These are phyloP conservation scores for Macaria notata DNA, from an alignment of 2,888 invertebrate species.

Conservation along the genomic window DNA sequence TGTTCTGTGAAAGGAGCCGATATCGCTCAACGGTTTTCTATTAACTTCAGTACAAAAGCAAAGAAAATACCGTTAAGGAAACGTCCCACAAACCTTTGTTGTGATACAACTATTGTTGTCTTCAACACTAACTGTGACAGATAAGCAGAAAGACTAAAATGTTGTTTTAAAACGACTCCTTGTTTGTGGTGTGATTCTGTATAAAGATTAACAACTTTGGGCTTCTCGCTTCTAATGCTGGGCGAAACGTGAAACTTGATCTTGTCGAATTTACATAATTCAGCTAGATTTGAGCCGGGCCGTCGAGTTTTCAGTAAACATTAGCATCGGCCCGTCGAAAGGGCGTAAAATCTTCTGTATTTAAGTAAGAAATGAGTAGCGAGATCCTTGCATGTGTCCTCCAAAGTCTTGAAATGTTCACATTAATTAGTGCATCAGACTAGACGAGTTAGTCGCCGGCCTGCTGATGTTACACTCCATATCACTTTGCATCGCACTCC, in stretches of 20 bases:
- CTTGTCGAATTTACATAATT: conserved; percentile 16
- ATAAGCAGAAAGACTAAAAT: conserved; percentile 34
- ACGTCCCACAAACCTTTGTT: conserved; percentile 69
- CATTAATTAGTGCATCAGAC: conserved; percentile 72
- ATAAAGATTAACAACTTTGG: conserved; percentile 17
- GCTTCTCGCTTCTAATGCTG: conserved; percentile 9
- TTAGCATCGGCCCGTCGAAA: conserved; percentile 16
- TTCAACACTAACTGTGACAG: conserved; percentile 49
- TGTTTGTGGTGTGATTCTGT: conserved; percentile 24
- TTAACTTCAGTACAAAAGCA: conserved; percentile 63
- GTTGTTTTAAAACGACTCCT: conserved; percentile 28
- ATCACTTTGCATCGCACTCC: conserved; percentile 45
- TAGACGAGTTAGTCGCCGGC: conserved; percentile 64
- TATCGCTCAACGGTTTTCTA: conserved; percentile 61
- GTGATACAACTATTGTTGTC: conserved; percentile 64
- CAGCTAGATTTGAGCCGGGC: conserved; percentile 13
- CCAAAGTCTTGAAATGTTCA: conserved; percentile 52
- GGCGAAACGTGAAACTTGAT: conserved; percentile 14
- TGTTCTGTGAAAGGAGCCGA: conserved; percentile 53
- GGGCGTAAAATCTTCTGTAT: conserved; percentile 39
- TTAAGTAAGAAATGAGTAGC: conserved; percentile 53
- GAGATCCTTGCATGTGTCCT: conserved; percentile 40
- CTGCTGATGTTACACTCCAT: conserved; percentile 42
- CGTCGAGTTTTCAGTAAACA: conserved; percentile 12
- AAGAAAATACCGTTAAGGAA: conserved; percentile 66